Percentiles rank a stretch among this genome's conserved stretches.
Conservation (phyloP, 2,888 invertebrate genomes). For the Caenorhabditis sp. region DNA sequence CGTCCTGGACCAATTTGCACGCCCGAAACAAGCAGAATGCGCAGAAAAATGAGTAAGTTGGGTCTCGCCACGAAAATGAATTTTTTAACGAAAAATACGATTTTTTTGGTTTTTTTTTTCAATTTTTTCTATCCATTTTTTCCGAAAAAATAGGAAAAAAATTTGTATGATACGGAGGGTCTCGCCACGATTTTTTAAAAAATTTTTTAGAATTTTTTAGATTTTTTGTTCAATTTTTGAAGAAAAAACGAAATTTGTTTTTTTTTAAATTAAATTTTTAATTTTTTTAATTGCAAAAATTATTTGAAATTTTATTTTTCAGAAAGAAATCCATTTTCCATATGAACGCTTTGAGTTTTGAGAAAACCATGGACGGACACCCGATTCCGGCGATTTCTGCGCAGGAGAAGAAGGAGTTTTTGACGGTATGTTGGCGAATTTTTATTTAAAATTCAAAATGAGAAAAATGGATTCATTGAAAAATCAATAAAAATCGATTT, state of each 20-base stretch:
- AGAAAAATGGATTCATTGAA: too few species aligned
- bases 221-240: not conserved
- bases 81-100: too few species aligned
- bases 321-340: slow-evolving; percentile 34
- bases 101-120: too few species aligned
- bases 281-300: too few species aligned
- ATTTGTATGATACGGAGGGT: too few species aligned
- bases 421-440: slow-evolving; percentile 21
- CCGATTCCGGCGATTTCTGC: slow-evolving; percentile 59
- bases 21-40: slow-evolving; percentile 22
- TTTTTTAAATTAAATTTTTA: too few species aligned
- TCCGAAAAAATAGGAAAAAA: too few species aligned
- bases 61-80: too few species aligned
- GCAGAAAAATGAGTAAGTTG: slow-evolving; percentile 8
- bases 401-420: slow-evolving; percentile 49
- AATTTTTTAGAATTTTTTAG: not conserved
- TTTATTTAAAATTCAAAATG: not conserved
- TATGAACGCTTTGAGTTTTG: slow-evolving; percentile 48
- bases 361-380: slow-evolving; percentile 48
- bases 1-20: slow-evolving; percentile 75
- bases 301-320: not conserved
- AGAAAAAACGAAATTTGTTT: not conserved
- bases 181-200: too few species aligned
- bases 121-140: too few species aligned
- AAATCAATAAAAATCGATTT: too few species aligned